A percentile compares a stretch with the other conserved stretches of the same genome.
phyloP scores from a whole-genome alignment of 1,140 invertebrate genomes.

The Drosophila jambulina region DNA sequence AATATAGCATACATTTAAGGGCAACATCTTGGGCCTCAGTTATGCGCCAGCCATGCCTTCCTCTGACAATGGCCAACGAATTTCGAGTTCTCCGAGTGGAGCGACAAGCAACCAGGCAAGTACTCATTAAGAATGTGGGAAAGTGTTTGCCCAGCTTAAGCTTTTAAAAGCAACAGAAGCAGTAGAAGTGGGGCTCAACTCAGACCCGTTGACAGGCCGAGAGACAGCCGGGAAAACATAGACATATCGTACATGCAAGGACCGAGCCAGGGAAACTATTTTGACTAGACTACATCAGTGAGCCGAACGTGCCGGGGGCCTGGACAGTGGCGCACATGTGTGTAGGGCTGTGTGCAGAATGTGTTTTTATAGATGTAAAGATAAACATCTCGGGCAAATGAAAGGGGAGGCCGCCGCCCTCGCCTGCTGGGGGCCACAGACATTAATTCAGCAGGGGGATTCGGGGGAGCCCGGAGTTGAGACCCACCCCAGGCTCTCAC shows the following conservation, averaged over 20 bases:
- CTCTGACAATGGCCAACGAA: constrained; percentile 30
- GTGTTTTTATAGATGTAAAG: constrained; percentile 66
- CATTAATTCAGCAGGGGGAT: constrained; percentile 44
- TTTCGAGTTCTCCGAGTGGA: constrained; percentile 28
- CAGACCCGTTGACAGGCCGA: constrained; percentile 58
- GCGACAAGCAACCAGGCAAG: constrained; percentile 28
- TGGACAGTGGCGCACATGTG: constrained; percentile 38
- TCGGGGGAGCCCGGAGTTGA: not conserved
- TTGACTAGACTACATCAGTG: constrained; percentile 53
- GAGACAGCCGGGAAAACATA: constrained; percentile 31
- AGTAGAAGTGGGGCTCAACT: constrained; percentile 33
- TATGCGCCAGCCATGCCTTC: not conserved
- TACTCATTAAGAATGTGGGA: constrained; percentile 49
- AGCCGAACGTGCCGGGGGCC: constrained; percentile 52
- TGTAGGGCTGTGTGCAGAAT: constrained; percentile 21
- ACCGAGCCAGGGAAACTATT: constrained; percentile 49
- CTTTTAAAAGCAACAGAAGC: constrained; percentile 65
- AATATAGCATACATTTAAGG: constrained; percentile 17
- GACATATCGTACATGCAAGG: constrained; percentile 14
- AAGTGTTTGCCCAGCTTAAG: constrained; percentile 53
- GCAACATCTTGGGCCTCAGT: constrained; percentile 13
- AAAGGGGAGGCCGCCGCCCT: constrained; percentile 24
- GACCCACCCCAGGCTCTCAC: constrained; percentile 4
- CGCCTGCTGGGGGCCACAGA: constrained; percentile 36
- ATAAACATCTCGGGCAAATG: constrained; percentile 61